phyloP scores from a whole-genome alignment of 2,888 invertebrate species.

The Drosophila atroscutellata region DNA sequence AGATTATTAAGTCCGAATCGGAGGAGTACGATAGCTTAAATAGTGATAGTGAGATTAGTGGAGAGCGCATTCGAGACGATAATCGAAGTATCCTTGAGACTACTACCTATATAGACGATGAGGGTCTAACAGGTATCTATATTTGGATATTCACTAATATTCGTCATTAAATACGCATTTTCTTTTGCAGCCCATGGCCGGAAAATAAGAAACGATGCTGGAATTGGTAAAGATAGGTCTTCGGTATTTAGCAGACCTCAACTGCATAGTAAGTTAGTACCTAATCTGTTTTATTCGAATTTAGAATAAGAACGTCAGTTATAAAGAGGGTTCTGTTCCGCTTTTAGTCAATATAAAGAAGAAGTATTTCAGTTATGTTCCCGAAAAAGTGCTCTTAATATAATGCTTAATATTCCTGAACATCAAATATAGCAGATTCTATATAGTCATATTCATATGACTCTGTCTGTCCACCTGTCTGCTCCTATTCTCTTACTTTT shows the following conservation, averaged over 20 bases:
- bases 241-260: slow-evolving; percentile 86
- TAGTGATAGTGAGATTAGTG: slow-evolving; percentile 86
- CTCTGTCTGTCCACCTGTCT: neutral
- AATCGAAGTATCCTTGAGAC: slow-evolving; percentile 85
- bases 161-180: neutral
- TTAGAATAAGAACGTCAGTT: slow-evolving; percentile 1
- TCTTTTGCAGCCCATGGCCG: slow-evolving; percentile 76
- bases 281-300: slow-evolving; percentile 62
- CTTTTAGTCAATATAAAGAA: neutral
- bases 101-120: slow-evolving; percentile 86
- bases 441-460: neutral
- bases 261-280: slow-evolving; percentile 88
- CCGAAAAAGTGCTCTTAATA: too few species aligned
- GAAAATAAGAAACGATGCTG: slow-evolving; percentile 82
- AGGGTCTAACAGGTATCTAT: slow-evolving; percentile 74
- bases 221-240: slow-evolving; percentile 85
- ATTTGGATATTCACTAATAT: too few species aligned
- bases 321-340: neutral
- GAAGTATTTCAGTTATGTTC: too few species aligned
- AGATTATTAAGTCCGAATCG: slow-evolving; percentile 86
- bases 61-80: slow-evolving; percentile 85
- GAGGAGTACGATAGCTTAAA: slow-evolving; percentile 87
- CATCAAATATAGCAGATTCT: neutral
- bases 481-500: neutral
- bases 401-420: too few species aligned